These are phyloP conservation scores for Ptychochromis oligacanthus DNA, from an alignment of 2,113 vertebrate genomes.

Conservation along the genomic window DNA sequence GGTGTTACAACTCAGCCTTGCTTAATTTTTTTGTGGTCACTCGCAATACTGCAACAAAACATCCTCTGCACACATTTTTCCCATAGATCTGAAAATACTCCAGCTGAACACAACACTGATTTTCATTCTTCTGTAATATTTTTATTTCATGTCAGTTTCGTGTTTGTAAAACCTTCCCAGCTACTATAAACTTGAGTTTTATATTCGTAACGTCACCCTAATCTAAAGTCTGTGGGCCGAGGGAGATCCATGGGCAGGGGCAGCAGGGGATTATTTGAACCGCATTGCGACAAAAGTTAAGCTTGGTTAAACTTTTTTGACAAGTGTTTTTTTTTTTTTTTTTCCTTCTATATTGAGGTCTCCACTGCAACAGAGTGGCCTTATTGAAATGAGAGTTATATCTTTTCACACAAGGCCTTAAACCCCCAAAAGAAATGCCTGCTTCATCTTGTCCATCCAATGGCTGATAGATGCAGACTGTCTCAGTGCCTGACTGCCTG, in stretches of 20 bases:
- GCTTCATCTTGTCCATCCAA: neutral
- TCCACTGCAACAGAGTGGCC: neutral
- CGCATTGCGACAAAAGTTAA: conserved; percentile 26
- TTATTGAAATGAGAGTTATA: neutral
- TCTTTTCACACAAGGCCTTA: neutral
- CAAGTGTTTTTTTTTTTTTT: neutral
- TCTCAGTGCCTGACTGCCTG: neutral
- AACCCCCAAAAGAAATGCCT: neutral
- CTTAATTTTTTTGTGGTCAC: neutral
- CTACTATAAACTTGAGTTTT: neutral
- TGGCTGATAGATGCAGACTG: neutral
- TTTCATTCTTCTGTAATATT: neutral
- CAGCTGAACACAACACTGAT: neutral
- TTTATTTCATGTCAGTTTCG: no score
- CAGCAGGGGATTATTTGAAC: conserved; percentile 3
- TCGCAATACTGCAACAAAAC: neutral
- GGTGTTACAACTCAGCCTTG: neutral
- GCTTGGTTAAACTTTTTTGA: neutral
- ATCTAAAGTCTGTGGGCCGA: neutral
- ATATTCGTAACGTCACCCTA: neutral
- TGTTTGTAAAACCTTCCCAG: neutral
- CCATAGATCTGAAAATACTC: neutral
- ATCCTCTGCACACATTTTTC: neutral
- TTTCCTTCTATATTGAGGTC: neutral
- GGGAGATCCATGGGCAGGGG: no score